phyloP scores from a whole-genome alignment of 2,113 vertebrate genomes.

The Antennarius striatus region DNA sequence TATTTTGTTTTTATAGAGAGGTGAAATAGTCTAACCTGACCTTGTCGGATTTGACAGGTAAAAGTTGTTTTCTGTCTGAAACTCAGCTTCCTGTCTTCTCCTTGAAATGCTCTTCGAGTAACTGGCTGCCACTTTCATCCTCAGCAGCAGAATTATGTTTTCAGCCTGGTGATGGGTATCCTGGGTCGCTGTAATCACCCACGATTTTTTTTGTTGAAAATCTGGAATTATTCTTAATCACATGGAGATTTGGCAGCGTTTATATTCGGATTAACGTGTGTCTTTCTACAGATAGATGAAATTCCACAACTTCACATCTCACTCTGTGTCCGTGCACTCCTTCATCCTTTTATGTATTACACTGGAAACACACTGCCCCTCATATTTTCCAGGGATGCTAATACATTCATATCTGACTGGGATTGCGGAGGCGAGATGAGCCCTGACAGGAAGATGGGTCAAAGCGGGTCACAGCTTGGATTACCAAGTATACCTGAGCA shows the following conservation, averaged over 20 bases:
- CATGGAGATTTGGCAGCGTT: conserved; percentile 45
- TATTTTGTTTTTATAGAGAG: too few relatives aligned
- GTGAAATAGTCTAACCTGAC: too few relatives aligned
- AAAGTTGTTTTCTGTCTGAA: too few relatives aligned
- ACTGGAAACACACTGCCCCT: not conserved
- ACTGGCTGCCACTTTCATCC: not conserved
- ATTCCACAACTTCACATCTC: conserved; percentile 35
- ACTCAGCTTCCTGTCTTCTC: not conserved
- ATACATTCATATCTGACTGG: not conserved
- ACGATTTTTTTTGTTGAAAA: conserved; percentile 27
- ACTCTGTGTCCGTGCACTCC: conserved; percentile 1
- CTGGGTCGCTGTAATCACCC: conserved; percentile 44
- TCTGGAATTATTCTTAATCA: conserved; percentile 63
- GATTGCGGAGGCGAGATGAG: conserved; percentile 13
- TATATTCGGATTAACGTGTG: conserved; percentile 44
- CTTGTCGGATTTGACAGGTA: too few relatives aligned
- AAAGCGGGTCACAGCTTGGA: conserved; percentile 8
- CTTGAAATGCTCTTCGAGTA: conserved; percentile 4
- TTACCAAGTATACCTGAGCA: conserved; percentile 15
- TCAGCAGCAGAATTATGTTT: not conserved
- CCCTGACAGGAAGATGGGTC: conserved; percentile 11
- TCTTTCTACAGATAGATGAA: conserved; percentile 44
- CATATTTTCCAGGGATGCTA: conserved; percentile 20
- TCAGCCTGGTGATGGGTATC: not conserved
- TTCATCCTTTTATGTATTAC: conserved; percentile 11